A percentile compares a stretch with the other conserved stretches of the same genome.
phyloP scores from a whole-genome alignment of 2,888 invertebrate genomes.

The Dendrolimus houi region DNA sequence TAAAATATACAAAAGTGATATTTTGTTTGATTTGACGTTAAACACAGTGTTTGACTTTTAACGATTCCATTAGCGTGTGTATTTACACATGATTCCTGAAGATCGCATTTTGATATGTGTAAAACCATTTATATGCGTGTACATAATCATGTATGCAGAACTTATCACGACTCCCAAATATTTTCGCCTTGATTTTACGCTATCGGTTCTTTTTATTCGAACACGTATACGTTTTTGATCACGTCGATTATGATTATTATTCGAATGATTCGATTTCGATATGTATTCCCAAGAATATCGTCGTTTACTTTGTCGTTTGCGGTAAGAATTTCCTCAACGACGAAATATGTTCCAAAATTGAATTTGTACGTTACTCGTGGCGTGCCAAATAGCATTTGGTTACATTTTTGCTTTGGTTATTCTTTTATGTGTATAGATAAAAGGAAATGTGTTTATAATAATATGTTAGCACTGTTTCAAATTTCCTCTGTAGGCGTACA shows the following conservation, averaged over 20 bases:
- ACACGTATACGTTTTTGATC: slow-evolving; percentile 1
- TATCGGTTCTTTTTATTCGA: slow-evolving; percentile 8
- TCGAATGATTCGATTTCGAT: slow-evolving; percentile 7
- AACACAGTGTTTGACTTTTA: slow-evolving; percentile 21
- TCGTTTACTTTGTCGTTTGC: not conserved
- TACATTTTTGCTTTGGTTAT: slow-evolving; percentile 11
- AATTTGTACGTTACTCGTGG: slow-evolving; percentile 13
- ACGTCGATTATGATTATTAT: not conserved
- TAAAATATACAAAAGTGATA: slow-evolving; percentile 1
- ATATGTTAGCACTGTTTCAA: too few species aligned
- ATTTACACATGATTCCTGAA: slow-evolving; percentile 42
- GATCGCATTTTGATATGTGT: slow-evolving; percentile 29
- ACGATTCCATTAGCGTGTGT: slow-evolving; percentile 25
- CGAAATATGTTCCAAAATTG: slow-evolving; percentile 5
- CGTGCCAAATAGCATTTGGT: slow-evolving; percentile 11
- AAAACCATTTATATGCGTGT: slow-evolving; percentile 5
- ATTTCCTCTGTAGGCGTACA: not conserved
- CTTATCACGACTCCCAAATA: slow-evolving; percentile 5
- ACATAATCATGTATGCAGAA: slow-evolving; percentile 1
- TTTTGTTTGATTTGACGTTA: slow-evolving; percentile 12
- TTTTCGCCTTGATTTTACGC: slow-evolving; percentile 17
- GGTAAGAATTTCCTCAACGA: not conserved
- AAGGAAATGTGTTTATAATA: not conserved
- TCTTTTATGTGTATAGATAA: slow-evolving; percentile 2
- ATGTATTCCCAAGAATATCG: not conserved